A percentile compares a stretch with the other conserved stretches of the same genome.
Conservation (phyloP, 2,797 vertebrate genomes). For the Mallotus villosus region DNA sequence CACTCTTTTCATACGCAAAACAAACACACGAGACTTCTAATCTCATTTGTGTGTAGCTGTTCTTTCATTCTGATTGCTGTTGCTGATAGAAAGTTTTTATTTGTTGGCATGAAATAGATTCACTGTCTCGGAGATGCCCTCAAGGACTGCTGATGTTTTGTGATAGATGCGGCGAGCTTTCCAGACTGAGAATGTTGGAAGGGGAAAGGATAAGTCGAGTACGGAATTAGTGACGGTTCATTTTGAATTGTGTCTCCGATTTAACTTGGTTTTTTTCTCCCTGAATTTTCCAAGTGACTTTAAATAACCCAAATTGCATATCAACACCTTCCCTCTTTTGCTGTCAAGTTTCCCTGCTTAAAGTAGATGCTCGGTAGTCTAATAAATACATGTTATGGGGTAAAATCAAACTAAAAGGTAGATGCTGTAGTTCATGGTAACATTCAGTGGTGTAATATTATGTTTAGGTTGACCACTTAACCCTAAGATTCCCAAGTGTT, state of each 20-base stretch:
- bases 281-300: too few relatives aligned
- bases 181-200: neutral
- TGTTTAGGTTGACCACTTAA: neutral
- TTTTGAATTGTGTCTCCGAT: too few relatives aligned
- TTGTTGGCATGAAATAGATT: conserved; percentile 47
- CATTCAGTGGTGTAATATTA: neutral
- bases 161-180: conserved; percentile 31
- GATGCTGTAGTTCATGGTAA: neutral
- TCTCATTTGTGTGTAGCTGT: conserved; percentile 39
- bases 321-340: too few relatives aligned
- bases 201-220: conserved; percentile 34
- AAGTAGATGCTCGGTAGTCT: too few relatives aligned
- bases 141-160: conserved; percentile 31
- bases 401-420: neutral
- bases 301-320: too few relatives aligned
- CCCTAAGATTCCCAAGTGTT: neutral
- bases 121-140: conserved; percentile 28
- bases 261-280: too few relatives aligned
- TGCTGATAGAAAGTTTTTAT: conserved; percentile 47
- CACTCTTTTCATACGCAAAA: neutral
- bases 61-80: conserved; percentile 47
- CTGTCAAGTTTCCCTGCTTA: too few relatives aligned
- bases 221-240: neutral
- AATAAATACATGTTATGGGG: too few relatives aligned
- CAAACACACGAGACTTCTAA: conserved; percentile 33